phyloP scores from a whole-genome alignment of 2,113 vertebrate genomes.

The Oreochromis spilurus region DNA sequence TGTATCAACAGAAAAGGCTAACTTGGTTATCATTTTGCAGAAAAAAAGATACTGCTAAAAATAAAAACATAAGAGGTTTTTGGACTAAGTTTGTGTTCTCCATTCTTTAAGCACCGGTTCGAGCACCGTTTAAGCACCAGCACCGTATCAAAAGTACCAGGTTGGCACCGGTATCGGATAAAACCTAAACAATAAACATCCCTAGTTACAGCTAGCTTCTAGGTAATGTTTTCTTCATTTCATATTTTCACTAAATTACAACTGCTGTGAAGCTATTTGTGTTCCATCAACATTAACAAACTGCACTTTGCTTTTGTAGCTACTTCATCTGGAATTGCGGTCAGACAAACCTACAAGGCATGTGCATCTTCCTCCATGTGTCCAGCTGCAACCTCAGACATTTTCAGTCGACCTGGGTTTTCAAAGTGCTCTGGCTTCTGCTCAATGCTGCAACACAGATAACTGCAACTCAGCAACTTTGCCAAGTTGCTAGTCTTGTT shows the following conservation, averaged over 20 bases:
- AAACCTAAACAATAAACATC: too few species aligned
- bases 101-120: too few species aligned
- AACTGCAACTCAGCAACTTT: background rate
- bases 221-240: background rate
- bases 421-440: background rate
- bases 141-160: too few species aligned
- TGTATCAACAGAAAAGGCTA: too few species aligned
- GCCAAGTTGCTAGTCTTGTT: background rate
- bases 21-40: too few species aligned
- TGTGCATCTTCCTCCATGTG: background rate
- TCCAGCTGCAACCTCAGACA: background rate
- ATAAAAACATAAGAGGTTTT: too few species aligned
- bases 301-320: background rate
- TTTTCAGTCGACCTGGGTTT: rapidly evolving
- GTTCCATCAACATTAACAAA: background rate
- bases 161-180: too few species aligned
- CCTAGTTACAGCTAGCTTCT: background rate
- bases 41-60: too few species aligned
- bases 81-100: too few species aligned
- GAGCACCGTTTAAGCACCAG: too few species aligned
- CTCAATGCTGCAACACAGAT: background rate
- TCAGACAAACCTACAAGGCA: background rate
- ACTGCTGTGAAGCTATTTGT: background rate
- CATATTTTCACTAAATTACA: background rate
- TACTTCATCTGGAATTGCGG: rapidly evolving